Evolutionary conservation across 2,888 invertebrate genomes (phyloP), one percentile per base, ranked within the genome.

Genomic region (Phorcus lineatus): DNA sequence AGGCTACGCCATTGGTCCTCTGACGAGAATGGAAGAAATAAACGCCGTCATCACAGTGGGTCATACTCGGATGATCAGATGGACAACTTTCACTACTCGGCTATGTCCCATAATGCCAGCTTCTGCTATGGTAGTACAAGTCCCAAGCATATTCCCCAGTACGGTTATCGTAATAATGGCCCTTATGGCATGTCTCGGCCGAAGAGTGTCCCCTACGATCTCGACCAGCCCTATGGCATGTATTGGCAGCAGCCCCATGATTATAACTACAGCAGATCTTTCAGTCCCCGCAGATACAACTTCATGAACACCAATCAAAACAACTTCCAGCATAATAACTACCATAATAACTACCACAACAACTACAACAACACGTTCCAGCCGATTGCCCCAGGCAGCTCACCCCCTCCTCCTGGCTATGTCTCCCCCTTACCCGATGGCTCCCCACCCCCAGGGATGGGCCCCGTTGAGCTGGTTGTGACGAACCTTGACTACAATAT

Each of bases 401-500:
- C 77, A 0, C 77, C 77, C 22, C 40, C 66, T 11, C 28, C 54
- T 1, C 19, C 76, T 2, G 76, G 76, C 24, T 54, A 79, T 17
- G 79, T 78, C n/a, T 79, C 70, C 36, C 70, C 70, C 16, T 40
- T 54, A 22, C 19, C 57, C 0, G 57, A 79, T 74, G 79, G 74
- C 9, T 74, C 57, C 55, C 40, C 67, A 7, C 40, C 74, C n/a
- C 55, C 16, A 16, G 67, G 78, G 9, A 75, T 52, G 40, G 52
- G 47, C 24, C 74, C 89, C 47, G 90, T 92, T 36, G 91, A 92
- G 80, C 83, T 93, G 17, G 81, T 91, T 84, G 95, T 96, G 52
- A 95, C 95, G 17, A 96, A 96, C 92, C 93, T 96, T 84, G 96
- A 96, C 93, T 95, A 95, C 87, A 95, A 94, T 84, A 95, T 96